phyloP scores from a whole-genome alignment of 1,140 invertebrate species.

The Chelonus insularis region DNA sequence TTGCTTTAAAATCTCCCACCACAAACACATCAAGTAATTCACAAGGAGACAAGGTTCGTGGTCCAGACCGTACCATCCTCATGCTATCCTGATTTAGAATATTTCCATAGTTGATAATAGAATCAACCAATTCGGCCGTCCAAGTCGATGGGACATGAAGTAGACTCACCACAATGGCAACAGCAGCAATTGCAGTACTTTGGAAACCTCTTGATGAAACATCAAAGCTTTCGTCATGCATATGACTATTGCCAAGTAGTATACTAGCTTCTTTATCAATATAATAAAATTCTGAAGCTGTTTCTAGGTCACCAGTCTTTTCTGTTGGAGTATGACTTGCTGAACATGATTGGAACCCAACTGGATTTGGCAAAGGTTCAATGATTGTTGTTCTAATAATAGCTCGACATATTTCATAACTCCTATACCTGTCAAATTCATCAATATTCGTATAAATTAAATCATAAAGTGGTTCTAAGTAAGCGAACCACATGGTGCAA shows the following conservation, averaged over 20 bases:
- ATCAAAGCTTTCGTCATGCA: slow-evolving; percentile 33
- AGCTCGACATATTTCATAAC: slow-evolving; percentile 41
- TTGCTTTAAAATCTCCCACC: slow-evolving; percentile 41
- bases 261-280: slow-evolving; percentile 40
- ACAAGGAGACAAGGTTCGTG: slow-evolving; percentile 39
- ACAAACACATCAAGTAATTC: slow-evolving; percentile 44
- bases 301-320: slow-evolving; percentile 33
- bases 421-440: slow-evolving; percentile 39
- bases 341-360: slow-evolving; percentile 34
- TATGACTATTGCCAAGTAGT: slow-evolving; percentile 37
- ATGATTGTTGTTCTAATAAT: slow-evolving; percentile 42
- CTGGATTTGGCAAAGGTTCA: slow-evolving; percentile 43
- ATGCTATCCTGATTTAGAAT: slow-evolving; percentile 39
- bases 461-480: slow-evolving; percentile 43
- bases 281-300: slow-evolving; percentile 29
- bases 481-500: slow-evolving; percentile 51
- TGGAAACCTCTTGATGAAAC: slow-evolving; percentile 38
- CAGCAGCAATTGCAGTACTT: slow-evolving; percentile 46
- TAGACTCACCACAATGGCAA: slow-evolving; percentile 40
- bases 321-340: no score
- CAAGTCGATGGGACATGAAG: slow-evolving; percentile 47
- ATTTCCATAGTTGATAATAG: slow-evolving; percentile 41
- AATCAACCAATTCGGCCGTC: slow-evolving; percentile 43
- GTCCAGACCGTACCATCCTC: slow-evolving; percentile 29
- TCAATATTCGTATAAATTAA: slow-evolving; percentile 40